phyloP scores from a whole-genome alignment of 2,888 invertebrate genomes.

The Arrhopalites spinosus region DNA sequence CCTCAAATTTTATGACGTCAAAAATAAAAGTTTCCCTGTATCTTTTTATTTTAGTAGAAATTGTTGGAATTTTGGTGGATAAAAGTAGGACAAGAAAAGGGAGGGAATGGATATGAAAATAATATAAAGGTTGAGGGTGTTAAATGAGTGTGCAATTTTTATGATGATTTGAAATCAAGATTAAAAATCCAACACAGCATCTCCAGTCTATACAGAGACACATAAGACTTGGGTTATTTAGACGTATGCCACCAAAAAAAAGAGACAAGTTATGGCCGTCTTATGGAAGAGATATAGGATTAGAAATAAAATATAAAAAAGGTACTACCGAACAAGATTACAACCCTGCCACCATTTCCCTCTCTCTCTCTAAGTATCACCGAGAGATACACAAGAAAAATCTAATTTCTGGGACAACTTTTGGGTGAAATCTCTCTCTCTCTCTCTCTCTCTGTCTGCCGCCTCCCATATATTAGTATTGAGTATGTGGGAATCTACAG shows the following conservation, averaged over 20 bases:
- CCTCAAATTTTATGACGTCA: no score
- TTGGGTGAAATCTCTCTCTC: not conserved
- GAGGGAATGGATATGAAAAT: no score
- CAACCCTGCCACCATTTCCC: not conserved
- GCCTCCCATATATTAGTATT: not conserved
- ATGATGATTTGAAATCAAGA: slow-evolving; percentile 26
- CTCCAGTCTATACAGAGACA: not conserved
- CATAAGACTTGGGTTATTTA: not conserved
- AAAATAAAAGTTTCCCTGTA: no score
- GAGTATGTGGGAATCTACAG: not conserved
- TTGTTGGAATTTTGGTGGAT: no score
- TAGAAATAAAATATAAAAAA: slow-evolving; percentile 3
- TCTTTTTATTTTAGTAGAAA: no score
- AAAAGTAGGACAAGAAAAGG: no score
- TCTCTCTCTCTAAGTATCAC: not conserved
- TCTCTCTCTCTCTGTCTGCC: not conserved
- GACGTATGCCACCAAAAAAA: no score
- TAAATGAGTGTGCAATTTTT: slow-evolving; percentile 12
- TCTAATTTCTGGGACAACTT: not conserved
- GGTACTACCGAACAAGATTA: not conserved
- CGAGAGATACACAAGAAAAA: not conserved
- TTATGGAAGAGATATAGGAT: not conserved
- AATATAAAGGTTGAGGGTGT: no score
- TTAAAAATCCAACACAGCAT: slow-evolving; percentile 13
- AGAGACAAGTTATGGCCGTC: not conserved